Conservation (phyloP, 2,797 vertebrate genomes). For the Pteropus rufus region DNA sequence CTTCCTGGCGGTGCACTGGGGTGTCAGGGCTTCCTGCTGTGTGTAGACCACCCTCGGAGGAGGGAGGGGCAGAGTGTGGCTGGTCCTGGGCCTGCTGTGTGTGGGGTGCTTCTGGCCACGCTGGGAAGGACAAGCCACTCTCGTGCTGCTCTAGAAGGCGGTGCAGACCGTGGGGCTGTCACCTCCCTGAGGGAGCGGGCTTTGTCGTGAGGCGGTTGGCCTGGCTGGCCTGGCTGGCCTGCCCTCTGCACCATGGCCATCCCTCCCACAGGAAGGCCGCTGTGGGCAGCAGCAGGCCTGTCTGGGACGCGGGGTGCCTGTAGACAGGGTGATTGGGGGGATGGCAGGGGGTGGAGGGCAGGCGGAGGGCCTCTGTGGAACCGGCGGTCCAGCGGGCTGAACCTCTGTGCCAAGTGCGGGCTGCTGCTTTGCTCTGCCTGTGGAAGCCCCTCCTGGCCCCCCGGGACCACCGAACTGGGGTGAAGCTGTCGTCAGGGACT, state of each 20-base stretch:
- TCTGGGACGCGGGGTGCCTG: neutral
- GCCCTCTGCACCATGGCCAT: neutral
- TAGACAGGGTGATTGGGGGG: neutral
- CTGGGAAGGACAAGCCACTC: accelerated
- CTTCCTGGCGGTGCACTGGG: accelerated
- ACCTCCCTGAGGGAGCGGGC: accelerated
- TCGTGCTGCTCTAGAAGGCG: accelerated
- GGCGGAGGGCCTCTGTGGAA: neutral
- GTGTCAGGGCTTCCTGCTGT: no score
- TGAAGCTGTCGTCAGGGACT: accelerated
- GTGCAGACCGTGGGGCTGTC: accelerated
- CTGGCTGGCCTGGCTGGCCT: no score
- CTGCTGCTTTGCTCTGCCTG: neutral
- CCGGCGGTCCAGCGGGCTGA: accelerated
- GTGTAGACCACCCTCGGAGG: neutral
- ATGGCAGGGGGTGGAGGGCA: neutral
- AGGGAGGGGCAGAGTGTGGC: accelerated
- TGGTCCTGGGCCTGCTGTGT: neutral
- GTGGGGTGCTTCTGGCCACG: accelerated
- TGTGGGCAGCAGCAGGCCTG: neutral
- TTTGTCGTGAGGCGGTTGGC: accelerated
- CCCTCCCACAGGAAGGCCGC: neutral
- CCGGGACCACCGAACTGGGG: neutral
- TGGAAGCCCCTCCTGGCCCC: neutral
- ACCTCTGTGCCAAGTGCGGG: neutral